A percentile compares a stretch with the other conserved stretches of the same genome.
These are phyloP conservation scores for Tethya wilhelma DNA, from an alignment of 37 sponge, comb jelly and placozoan species.

Conservation along the genomic window DNA sequence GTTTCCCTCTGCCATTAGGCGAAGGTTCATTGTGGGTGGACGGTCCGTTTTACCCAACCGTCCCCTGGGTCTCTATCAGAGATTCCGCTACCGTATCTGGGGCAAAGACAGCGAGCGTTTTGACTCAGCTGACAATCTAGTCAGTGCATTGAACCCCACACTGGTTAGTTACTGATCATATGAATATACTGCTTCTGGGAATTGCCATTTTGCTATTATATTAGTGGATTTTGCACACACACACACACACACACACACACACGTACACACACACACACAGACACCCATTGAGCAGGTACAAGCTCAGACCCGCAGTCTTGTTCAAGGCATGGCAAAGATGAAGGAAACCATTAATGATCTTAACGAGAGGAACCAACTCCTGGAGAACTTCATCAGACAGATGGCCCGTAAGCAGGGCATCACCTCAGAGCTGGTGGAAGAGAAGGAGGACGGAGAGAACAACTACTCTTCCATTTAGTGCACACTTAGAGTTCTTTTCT, in stretches of 20 bases:
- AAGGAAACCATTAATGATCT: constrained; percentile 10
- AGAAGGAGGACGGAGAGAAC: background rate
- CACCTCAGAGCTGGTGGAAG: background rate
- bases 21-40: constrained; percentile 20
- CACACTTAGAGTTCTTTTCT: no score
- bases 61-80: constrained; percentile 14
- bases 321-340: constrained; percentile 18
- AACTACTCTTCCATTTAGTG: no score
- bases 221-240: background rate
- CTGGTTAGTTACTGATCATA: constrained; percentile 27
- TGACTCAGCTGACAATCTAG: constrained; percentile 59
- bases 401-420: background rate
- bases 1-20: constrained; percentile 35
- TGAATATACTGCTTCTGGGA: no score
- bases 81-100: constrained; percentile 19
- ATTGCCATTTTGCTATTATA: no score
- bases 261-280: constrained; percentile 2
- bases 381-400: constrained; percentile 9
- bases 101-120: constrained; percentile 9
- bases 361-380: constrained; percentile 5
- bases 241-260: background rate
- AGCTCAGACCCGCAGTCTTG: constrained; percentile 16
- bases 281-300: constrained; percentile 55
- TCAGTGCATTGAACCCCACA: constrained; percentile 43
- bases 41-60: constrained; percentile 54